Conservation (phyloP, 2,888 invertebrate species). For the Steinernema carpocapsae region DNA sequence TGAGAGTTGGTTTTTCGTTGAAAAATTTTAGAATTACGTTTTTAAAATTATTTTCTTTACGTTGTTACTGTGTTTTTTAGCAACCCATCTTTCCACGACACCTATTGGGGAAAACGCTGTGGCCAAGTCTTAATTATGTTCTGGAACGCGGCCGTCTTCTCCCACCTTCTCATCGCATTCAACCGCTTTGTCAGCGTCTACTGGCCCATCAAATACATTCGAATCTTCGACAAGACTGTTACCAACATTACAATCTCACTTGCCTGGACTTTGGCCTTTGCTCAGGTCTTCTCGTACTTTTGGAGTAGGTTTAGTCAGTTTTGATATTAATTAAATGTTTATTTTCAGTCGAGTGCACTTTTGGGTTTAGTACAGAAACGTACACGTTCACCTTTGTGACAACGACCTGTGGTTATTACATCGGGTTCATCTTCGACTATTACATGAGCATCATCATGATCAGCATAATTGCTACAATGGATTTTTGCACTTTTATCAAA, state of each 20-base stretch:
- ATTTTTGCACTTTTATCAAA: not conserved
- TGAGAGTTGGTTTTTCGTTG: no score
- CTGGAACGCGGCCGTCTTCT: constrained; percentile 54
- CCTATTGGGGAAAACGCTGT: constrained; percentile 39
- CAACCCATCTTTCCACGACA: not conserved
- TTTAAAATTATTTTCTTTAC: not conserved
- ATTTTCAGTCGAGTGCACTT: not conserved
- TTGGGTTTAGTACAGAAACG: not conserved
- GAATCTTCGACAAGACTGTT: not conserved
- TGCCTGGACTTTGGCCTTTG: not conserved
- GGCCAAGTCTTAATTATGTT: constrained; percentile 52
- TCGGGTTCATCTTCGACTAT: not conserved
- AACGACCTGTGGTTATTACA: not conserved
- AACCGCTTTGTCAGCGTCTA: constrained; percentile 43
- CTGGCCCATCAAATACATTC: not conserved
- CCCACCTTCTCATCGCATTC: constrained; percentile 49
- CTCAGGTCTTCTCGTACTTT: not conserved
- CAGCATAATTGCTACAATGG: not conserved
- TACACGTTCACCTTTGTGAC: not conserved
- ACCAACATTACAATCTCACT: not conserved
- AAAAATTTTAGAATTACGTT: no score
- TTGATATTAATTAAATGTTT: not conserved
- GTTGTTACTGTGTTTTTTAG: no score
- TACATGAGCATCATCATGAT: not conserved
- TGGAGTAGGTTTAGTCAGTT: not conserved